Conservation (phyloP, 2,888 invertebrate genomes). For the Cantharis flavilabris region DNA sequence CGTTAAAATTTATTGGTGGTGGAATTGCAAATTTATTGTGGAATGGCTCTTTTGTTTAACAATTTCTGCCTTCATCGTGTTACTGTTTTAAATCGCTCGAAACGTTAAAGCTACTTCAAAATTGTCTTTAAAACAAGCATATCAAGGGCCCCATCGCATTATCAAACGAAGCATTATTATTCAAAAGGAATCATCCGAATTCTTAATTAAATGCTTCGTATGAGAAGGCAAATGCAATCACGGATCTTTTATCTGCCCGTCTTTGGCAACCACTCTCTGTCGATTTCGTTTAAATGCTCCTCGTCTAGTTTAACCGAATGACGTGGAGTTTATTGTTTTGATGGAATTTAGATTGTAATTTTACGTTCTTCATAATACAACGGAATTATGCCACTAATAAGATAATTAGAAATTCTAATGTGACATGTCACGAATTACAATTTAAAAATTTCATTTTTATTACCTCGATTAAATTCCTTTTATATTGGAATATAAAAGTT, state of each 20-base stretch:
- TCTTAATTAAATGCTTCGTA: slow-evolving; percentile 31
- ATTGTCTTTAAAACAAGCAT: neutral
- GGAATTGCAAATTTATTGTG: neutral
- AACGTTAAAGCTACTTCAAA: neutral
- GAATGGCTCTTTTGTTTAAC: neutral
- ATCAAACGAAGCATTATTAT: slow-evolving; percentile 25
- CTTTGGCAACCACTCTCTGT: slow-evolving; percentile 5
- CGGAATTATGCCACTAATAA: slow-evolving; percentile 17
- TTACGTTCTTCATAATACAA: slow-evolving; percentile 17
- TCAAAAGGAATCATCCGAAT: slow-evolving; percentile 30
- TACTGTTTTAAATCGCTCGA: neutral
- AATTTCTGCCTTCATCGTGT: neutral
- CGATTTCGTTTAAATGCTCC: neutral
- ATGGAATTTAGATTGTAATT: slow-evolving; percentile 19
- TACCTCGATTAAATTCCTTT: neutral
- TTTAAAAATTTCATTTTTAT: neutral
- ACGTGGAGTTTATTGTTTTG: slow-evolving; percentile 13
- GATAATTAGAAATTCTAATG: slow-evolving; percentile 4
- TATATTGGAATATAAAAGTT: no score
- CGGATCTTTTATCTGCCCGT: slow-evolving; percentile 24
- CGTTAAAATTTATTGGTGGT: neutral
- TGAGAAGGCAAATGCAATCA: slow-evolving; percentile 26
- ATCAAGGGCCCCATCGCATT: slow-evolving; percentile 17
- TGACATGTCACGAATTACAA: neutral
- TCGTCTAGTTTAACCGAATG: neutral